Percentiles rank a stretch among this genome's conserved stretches.
phyloP scores from a whole-genome alignment of 2,113 vertebrate genomes.

The Neolamprologus variostigma region DNA sequence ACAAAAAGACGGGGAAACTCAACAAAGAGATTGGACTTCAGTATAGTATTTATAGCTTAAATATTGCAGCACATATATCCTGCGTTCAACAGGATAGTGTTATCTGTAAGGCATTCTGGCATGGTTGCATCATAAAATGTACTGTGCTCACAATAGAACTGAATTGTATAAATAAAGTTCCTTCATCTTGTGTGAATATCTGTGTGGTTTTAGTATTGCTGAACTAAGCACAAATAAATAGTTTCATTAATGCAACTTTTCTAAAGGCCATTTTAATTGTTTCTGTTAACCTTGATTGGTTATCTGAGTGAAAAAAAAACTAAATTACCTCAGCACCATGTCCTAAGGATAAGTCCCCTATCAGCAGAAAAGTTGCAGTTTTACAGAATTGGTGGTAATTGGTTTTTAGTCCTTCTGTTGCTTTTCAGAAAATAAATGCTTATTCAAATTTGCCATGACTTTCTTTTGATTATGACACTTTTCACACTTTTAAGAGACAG shows the following conservation, averaged over 20 bases:
- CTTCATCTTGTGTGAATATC: background rate
- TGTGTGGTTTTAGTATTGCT: background rate
- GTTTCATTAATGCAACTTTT: background rate
- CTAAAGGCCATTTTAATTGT: background rate
- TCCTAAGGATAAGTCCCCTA: background rate
- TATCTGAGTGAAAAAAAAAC: background rate
- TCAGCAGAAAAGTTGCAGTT: constrained; percentile 3
- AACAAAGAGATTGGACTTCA: background rate
- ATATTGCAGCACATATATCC: background rate
- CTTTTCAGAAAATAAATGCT: background rate
- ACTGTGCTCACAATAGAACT: background rate
- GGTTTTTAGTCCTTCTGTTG: background rate
- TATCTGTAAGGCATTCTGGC: background rate
- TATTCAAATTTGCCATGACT: background rate
- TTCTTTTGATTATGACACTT: background rate
- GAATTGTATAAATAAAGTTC: background rate
- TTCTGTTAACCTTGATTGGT: background rate
- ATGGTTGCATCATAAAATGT: background rate
- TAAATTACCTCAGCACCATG: background rate
- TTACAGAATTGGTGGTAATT: background rate
- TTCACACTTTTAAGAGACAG: background rate
- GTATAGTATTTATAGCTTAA: constrained; percentile 1
- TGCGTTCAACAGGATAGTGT: background rate
- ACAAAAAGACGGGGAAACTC: background rate
- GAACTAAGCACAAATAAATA: background rate